phyloP scores from a whole-genome alignment of 2,113 vertebrate species.

The Melozone crissalis region DNA sequence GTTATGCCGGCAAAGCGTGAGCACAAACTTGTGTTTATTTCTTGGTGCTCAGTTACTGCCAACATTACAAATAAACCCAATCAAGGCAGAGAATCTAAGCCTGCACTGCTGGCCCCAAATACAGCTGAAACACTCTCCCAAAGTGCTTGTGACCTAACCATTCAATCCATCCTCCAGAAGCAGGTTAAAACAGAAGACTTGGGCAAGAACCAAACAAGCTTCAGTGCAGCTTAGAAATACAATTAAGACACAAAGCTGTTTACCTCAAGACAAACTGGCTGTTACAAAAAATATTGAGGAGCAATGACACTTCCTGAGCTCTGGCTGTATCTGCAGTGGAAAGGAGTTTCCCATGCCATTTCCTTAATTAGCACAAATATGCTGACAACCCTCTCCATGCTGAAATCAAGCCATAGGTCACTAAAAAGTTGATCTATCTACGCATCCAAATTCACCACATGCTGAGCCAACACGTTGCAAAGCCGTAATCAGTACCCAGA shows the following conservation, averaged over 20 bases:
- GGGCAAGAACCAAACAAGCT: background rate
- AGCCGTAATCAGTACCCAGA: constrained; percentile 29
- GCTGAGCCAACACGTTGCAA: constrained; percentile 44
- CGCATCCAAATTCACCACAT: background rate
- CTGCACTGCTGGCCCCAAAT: background rate
- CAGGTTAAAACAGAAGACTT: background rate
- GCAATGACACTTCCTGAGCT: constrained; percentile 9
- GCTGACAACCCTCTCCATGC: constrained; percentile 26
- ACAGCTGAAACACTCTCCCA: background rate
- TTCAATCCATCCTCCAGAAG: background rate
- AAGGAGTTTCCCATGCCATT: constrained; percentile 24
- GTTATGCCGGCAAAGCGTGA: background rate
- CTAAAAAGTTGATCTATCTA: constrained; percentile 42
- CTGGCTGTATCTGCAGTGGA: background rate
- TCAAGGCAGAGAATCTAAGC: background rate
- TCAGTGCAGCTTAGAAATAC: background rate
- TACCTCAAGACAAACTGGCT: background rate
- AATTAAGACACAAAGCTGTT: background rate
- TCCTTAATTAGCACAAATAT: constrained; percentile 48
- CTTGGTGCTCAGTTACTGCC: background rate
- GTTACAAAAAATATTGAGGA: background rate
- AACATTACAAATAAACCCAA: background rate
- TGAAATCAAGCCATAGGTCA: constrained; percentile 51
- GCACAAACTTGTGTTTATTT: background rate
- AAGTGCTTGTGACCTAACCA: background rate